Evolutionary conservation across 1,140 invertebrate genomes (phyloP).

Genomic region (Trichonephila clavata): DNA sequence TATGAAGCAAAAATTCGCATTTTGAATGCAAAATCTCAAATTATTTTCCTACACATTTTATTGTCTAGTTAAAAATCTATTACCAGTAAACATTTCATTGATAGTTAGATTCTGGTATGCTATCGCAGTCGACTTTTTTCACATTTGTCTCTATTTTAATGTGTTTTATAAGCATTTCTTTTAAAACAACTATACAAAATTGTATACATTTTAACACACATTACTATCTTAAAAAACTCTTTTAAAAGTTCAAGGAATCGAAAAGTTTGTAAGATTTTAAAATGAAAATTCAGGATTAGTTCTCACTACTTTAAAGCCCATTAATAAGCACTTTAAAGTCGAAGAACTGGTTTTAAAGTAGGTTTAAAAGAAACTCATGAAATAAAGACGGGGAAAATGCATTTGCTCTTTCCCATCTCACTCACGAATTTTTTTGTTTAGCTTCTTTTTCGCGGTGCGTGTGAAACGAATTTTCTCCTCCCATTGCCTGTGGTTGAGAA

Average conservation of each 20-base stretch:
- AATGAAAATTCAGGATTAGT: not conserved
- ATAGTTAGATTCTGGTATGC: too few species aligned
- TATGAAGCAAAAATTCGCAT: too few species aligned
- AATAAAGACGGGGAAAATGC: not conserved
- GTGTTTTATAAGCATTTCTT: too few species aligned
- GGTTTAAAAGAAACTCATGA: not conserved
- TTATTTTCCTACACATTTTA: too few species aligned
- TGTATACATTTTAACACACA: too few species aligned
- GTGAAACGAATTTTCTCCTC: slow-evolving; percentile 26
- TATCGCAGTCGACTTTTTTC: too few species aligned
- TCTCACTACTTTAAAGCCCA: not conserved
- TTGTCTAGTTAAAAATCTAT: too few species aligned
- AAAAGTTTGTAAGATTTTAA: not conserved
- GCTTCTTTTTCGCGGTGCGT: not conserved
- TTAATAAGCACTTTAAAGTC: not conserved
- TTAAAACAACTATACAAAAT: too few species aligned
- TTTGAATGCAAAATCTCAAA: too few species aligned
- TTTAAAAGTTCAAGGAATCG: not conserved
- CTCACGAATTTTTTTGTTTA: not conserved
- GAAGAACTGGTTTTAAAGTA: not conserved
- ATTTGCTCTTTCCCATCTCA: not conserved
- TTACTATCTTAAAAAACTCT: not conserved
- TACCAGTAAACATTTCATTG: too few species aligned
- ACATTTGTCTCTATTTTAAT: too few species aligned
- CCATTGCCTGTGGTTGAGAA: not conserved